Evolutionary conservation across 2,888 invertebrate genomes (phyloP), one percentile per base, ranked within the genome.

Genomic region (Ctena decussata): DNA sequence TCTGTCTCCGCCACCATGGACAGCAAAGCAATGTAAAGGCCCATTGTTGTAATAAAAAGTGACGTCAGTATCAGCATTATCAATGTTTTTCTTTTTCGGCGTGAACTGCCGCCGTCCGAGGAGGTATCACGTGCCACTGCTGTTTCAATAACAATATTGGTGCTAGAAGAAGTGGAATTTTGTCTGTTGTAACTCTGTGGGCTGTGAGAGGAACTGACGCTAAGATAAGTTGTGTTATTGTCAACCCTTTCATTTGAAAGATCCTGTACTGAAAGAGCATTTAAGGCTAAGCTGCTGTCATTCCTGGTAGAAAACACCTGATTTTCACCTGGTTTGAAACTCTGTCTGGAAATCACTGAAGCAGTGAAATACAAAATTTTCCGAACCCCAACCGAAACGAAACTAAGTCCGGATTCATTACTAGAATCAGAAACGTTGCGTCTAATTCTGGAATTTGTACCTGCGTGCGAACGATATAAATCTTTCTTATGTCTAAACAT

Each of bases 21-120:
- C 1, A 79, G 65, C 8, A 85, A 41, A 0, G 72, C 72, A 3
- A 83, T 57, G 30, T 87, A 87, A 15, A 79, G 5, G 24, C 78
- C 21, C 81, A 85, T 85, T 3, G 88, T 88, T 11, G 81, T 44
- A 3, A 85, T 72, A 65, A 82, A 88, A 37, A 85, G 72, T 15
- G 77, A 73, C 2, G 84, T 84, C 37, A 88, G 53, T 15, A 88
- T 72, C 6, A 88, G 27, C 85, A 88, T 88, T 18, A 85, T 88
- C 0, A 83, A 24, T 21, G 88, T 85, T 41, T 88, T 88, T 6
- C 74, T 44, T 35, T 76, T 72, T 24, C 72, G 41, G 21, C 72
- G 72, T n/a, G 24, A 5, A 12, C 8, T 3, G 3, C 65, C 24
- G 15, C 32, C 65, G 18, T 65, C 65, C 11, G 65, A 65, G 18